Evolutionary conservation across 2,888 invertebrate species (phyloP).

Genomic region (Palloptera scutellata): DNA sequence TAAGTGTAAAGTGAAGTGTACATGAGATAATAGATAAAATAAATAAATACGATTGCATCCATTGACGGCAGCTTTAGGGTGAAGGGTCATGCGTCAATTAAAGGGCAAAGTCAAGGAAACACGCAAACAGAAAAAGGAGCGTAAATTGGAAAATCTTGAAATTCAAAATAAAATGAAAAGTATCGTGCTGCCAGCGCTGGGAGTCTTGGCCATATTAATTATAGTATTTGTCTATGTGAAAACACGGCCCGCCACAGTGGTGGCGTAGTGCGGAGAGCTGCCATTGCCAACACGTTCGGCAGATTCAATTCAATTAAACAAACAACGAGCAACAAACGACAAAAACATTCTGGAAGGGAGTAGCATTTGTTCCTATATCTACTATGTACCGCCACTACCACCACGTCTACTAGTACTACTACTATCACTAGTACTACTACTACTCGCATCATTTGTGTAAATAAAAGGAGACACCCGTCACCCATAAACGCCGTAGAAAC

Average conservation of each 20-base stretch:
- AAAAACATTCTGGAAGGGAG: no score
- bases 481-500: no score
- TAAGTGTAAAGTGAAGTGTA: neutral
- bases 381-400: no score
- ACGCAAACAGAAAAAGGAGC: slow-evolving; percentile 82
- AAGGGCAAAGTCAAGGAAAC: slow-evolving; percentile 85
- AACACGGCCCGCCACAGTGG: slow-evolving; percentile 70
- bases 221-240: slow-evolving; percentile 81
- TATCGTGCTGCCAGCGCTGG: slow-evolving; percentile 74
- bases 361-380: no score
- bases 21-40: no score
- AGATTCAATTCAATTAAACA: no score
- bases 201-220: slow-evolving; percentile 75
- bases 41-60: no score
- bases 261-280: slow-evolving; percentile 7
- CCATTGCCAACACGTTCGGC: no score
- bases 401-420: no score
- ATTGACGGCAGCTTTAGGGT: no score
- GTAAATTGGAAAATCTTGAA: slow-evolving; percentile 83
- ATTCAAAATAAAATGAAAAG: slow-evolving; percentile 82
- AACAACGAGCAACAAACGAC: no score
- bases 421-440: no score
- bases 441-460: neutral
- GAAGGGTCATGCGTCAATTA: slow-evolving; percentile 73
- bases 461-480: neutral